Evolutionary conservation across 2,888 invertebrate genomes (phyloP).

Genomic region (Osmoderma eremita): DNA sequence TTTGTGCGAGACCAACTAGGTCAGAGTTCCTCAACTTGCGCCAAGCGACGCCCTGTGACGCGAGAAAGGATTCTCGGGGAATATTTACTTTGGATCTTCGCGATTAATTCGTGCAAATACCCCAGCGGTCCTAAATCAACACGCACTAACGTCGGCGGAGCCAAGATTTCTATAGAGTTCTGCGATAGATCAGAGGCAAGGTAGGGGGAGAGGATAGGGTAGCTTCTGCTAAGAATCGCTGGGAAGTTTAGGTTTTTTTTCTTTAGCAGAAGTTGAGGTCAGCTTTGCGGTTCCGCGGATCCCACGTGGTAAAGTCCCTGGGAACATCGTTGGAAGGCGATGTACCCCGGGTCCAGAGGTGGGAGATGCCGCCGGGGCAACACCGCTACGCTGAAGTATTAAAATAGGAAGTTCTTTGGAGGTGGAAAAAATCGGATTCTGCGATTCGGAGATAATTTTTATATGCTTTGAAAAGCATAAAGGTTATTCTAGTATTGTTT

Average conservation of each 20-base stretch:
- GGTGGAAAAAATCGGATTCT: not conserved
- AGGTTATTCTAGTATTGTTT: not conserved
- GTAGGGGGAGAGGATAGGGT: too few relatives aligned
- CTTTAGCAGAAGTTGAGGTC: constrained; percentile 25
- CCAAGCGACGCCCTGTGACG: too few relatives aligned
- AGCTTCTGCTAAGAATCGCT: too few relatives aligned
- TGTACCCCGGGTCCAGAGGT: constrained; percentile 37
- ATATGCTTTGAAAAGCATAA: not conserved
- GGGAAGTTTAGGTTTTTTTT: not conserved
- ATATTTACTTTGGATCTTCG: constrained; percentile 1
- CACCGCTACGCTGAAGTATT: constrained; percentile 38
- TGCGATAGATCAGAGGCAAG: too few relatives aligned
- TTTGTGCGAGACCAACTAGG: too few relatives aligned
- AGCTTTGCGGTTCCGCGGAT: constrained; percentile 41
- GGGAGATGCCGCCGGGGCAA: constrained; percentile 16
- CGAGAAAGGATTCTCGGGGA: too few relatives aligned
- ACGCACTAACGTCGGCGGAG: not conserved
- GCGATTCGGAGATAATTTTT: not conserved
- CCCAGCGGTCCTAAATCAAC: constrained; percentile 4
- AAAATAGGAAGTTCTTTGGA: not conserved
- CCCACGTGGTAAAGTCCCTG: constrained; percentile 34
- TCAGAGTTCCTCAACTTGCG: too few relatives aligned
- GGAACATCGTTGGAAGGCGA: constrained; percentile 32
- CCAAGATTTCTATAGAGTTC: too few relatives aligned
- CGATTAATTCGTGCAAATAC: constrained; percentile 7